Evolutionary conservation across 2,888 invertebrate species (phyloP).

Genomic region (Drosophila kuntzei): DNA sequence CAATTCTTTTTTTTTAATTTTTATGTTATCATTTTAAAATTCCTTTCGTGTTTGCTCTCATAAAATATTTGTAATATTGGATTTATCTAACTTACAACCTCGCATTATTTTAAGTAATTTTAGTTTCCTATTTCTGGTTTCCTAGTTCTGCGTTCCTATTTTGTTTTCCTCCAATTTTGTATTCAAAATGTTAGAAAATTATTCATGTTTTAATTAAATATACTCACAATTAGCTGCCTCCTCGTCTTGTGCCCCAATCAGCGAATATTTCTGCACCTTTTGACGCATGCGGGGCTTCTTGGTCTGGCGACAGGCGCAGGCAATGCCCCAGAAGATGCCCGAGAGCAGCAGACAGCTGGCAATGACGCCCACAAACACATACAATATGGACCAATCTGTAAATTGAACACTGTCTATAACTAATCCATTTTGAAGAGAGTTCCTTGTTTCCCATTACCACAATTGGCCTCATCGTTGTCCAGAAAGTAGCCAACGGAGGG

Average conservation of each 20-base stretch:
- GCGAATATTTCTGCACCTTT: conserved; percentile 89
- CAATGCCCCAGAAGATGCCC: conserved; percentile 88
- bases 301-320: conserved; percentile 88
- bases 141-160: too few relatives aligned
- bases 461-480: conserved; percentile 91
- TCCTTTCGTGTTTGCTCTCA: too few relatives aligned
- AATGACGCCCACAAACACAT: conserved; percentile 92
- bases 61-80: too few relatives aligned
- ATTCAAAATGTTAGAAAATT: neutral
- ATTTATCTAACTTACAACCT: too few relatives aligned
- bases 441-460: conserved; percentile 87
- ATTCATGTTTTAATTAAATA: neutral
- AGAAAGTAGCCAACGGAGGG: conserved; percentile 90
- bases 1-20: too few relatives aligned
- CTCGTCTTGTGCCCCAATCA: conserved; percentile 90
- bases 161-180: too few relatives aligned
- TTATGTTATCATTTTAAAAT: too few relatives aligned
- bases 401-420: too few relatives aligned
- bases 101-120: too few relatives aligned
- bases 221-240: conserved; percentile 86
- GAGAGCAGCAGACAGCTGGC: conserved; percentile 88
- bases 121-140: too few relatives aligned
- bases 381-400: conserved; percentile 96
- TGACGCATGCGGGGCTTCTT: conserved; percentile 86
- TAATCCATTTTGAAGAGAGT: too few relatives aligned